Evolutionary conservation across 2,797 vertebrate species (phyloP), one percentile per base, ranked within the genome.

Genomic region (Morelia viridis): DNA sequence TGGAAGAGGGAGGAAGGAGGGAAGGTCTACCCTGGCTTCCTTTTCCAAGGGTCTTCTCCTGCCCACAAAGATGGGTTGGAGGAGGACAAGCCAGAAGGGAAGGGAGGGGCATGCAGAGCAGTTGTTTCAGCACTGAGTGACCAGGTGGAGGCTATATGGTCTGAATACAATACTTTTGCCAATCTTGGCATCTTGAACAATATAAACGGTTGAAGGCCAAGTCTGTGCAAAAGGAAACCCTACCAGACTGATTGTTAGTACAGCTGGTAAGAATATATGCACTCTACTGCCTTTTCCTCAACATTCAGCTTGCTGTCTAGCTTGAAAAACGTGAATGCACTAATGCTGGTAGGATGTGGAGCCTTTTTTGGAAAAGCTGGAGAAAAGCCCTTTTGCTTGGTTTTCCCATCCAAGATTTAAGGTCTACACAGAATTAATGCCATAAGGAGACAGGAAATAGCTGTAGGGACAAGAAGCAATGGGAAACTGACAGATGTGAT

Each of bases 401-500:
- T 80, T 13, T 3, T 90, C 87, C 83, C 91, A 93, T 89, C 41
- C 88, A 95, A 93, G 85, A 92, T 89, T 92, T 94, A 94, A 92
- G 88, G 93, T 24, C 89, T 85, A 56, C 91, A 94, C 93, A 94
- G 83, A 92, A 92, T 19, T 62, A 89, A 5, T n/a, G 85, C 28
- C 89, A 84, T 87, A 94, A 92, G 46, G 80, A 95, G 91, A 88
- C 19, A 92, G 65, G 65, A 95, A 90, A 68, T 0, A 87, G 84
- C 76, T 12, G 2, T 92, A 91, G 94, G 90, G 91, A 93, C 89
- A 93, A 61, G 88, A 93, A 95, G 92, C 90, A 96, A 95, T 96
- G 95, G 90, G 94, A 56, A 95, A 93, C 46, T 87, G 93, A 58
- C 80, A 96, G 90, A 94, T 96, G 94, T 92, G 94, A 92, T 94